Evolutionary conservation across 2,888 invertebrate species (phyloP), one percentile per base, ranked within the genome.

Genomic region (Nomada fucata): DNA sequence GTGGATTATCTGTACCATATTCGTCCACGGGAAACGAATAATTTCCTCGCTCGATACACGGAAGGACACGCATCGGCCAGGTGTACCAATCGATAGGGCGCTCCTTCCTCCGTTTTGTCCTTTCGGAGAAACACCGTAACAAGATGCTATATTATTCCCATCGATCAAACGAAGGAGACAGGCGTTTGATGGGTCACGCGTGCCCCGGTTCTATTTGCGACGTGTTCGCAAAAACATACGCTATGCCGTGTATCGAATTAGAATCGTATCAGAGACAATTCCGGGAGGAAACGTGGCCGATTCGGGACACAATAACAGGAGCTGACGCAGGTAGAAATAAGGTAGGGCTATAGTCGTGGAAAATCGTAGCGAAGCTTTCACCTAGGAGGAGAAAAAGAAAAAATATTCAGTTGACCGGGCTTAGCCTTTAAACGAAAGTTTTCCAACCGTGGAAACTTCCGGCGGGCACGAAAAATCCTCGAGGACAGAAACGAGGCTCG

Each of bases 111-210:
- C 18, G n/a, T 60, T 23, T 23, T n/a, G 53, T 63, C 47, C 52
- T 63, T 52, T 23, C 47, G 13, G 23, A 55, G 65, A 47, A 70
- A 80, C 57, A 53, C 1, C 18, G 55, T 65, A 73, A 71, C 69
- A 42, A 76, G 47, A 76, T 63, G 15, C 70, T 15, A 76, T 52
- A n/a, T 55, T 79, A 73, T 78, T 79, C 67, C 63, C 73, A 86
- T 86, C 77, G 82, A 79, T 75, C 82, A 85, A 87, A 82, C 85
- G 64, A 50, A 53, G 44, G 59, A 50, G 36, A 73, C 61, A 44
- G 57, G 52, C 61, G 72, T 64, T 50, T 53, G 15, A 68, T 59
- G 68, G 18, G 50, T 52, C 36, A n/a, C 29, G 36, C 53, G 64
- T 55, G 79, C 44, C 64, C 61, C 23, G 64, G 64, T 70, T 52